Evolutionary conservation across 1,140 invertebrate species (phyloP).

Genomic region (Drosophila watanabei): DNA sequence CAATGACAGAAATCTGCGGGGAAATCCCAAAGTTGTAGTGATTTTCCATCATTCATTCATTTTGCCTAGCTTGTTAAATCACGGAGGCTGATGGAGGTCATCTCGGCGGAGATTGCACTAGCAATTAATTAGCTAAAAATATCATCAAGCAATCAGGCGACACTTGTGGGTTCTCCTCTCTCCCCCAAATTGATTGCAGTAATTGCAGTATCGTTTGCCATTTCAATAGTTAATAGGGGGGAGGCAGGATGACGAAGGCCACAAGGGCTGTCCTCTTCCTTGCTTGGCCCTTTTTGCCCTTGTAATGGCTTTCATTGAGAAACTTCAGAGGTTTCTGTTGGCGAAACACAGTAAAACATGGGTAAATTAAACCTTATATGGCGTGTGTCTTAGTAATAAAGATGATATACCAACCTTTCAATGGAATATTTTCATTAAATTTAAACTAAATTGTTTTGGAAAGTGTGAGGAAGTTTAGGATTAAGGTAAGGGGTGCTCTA

Average conservation of each 20-base stretch:
- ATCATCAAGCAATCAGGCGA: constrained; percentile 46
- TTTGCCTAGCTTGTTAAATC: constrained; percentile 2
- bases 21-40: constrained; percentile 21
- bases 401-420: no score
- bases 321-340: constrained; percentile 46
- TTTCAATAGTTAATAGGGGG: constrained; percentile 13
- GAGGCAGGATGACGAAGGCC: not conserved
- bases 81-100: constrained; percentile 11
- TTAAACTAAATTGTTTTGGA: no score
- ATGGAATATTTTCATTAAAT: not conserved
- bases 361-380: not conserved
- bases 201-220: constrained; percentile 28
- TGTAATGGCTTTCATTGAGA: constrained; percentile 1
- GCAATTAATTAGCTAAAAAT: constrained; percentile 58
- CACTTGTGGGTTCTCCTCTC: constrained; percentile 40
- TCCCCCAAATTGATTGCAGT: constrained; percentile 37
- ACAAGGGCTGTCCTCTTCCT: not conserved
- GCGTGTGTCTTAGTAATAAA: no score
- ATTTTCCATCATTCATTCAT: constrained; percentile 17
- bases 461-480: no score
- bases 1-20: constrained; percentile 23
- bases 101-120: constrained; percentile 13
- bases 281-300: not conserved
- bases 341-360: constrained; percentile 11
- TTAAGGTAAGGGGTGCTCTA: not conserved